phyloP scores from a whole-genome alignment of 1,140 invertebrate genomes.

The Micrasema longulum region DNA sequence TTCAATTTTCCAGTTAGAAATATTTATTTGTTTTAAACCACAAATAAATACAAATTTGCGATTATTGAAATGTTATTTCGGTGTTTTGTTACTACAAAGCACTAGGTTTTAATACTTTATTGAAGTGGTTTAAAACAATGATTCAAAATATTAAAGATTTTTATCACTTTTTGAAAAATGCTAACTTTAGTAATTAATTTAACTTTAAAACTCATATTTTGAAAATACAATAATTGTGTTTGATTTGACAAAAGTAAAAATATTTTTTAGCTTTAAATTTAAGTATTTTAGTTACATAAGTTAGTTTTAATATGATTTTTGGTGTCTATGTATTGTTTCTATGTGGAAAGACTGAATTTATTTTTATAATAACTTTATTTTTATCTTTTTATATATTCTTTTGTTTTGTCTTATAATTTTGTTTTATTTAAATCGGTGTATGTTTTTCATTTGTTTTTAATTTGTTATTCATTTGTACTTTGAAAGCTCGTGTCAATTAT shows the following conservation, averaged over 20 bases:
- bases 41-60: no score
- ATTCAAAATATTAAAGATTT: no score
- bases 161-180: no score
- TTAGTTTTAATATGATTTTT: slow-evolving; percentile 53
- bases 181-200: no score
- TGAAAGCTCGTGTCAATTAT: slow-evolving; percentile 35
- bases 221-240: no score
- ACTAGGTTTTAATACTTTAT: no score
- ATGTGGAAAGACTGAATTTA: slow-evolving; percentile 70
- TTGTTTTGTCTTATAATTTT: slow-evolving; percentile 55
- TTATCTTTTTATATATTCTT: slow-evolving; percentile 60
- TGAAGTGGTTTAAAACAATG: no score
- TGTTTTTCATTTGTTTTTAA: slow-evolving; percentile 27
- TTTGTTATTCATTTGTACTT: slow-evolving; percentile 32
- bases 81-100: no score
- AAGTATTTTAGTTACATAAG: no score
- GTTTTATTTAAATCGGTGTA: slow-evolving; percentile 53
- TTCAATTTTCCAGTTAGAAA: not conserved
- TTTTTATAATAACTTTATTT: slow-evolving; percentile 55
- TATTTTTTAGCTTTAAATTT: slow-evolving; percentile 1
- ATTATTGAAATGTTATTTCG: no score
- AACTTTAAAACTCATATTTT: no score
- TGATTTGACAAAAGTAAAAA: slow-evolving; percentile 6
- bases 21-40: no score
- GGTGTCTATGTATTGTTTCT: slow-evolving; percentile 68